Evolutionary conservation across 2,797 vertebrate genomes (phyloP).

Genomic region (Phataginus tricuspis): DNA sequence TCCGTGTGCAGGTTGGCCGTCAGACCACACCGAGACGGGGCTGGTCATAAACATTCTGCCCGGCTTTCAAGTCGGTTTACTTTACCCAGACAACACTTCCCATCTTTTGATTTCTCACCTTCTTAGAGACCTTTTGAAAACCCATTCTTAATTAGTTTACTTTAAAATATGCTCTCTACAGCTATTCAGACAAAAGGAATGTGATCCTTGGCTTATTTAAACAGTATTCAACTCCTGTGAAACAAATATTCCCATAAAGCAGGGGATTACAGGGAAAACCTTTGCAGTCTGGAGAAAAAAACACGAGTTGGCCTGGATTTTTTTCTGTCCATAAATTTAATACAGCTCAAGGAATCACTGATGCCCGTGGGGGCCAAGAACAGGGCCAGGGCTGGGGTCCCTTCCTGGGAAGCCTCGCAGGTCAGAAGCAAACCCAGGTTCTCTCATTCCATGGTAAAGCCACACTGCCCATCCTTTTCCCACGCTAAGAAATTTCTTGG

Average conservation of each 20-base stretch:
- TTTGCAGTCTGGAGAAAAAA: background rate
- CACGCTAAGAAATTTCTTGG: background rate
- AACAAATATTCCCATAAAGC: constrained; percentile 29
- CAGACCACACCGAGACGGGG: background rate
- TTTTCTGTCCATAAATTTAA: background rate
- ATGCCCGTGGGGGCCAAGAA: too few species aligned
- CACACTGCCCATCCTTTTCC: rapidly evolving
- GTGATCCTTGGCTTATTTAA: background rate
- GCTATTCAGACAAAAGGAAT: background rate
- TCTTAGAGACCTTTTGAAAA: constrained; percentile 58
- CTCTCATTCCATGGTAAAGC: rapidly evolving
- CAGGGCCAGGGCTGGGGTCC: background rate
- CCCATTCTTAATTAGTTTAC: constrained; percentile 50
- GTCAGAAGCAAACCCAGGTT: background rate
- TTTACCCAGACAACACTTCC: constrained; percentile 40
- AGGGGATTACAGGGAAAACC: background rate
- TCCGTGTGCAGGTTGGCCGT: background rate
- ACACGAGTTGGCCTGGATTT: background rate
- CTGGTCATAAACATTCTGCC: background rate
- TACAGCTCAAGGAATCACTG: background rate
- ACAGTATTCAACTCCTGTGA: background rate
- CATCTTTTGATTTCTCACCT: constrained; percentile 54
- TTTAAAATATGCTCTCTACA: constrained; percentile 35
- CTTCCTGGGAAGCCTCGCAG: rapidly evolving
- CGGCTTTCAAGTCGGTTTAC: constrained; percentile 1